These are phyloP conservation scores for Cryptocheilus praepositus DNA, from an alignment of 2,888 invertebrate species.

Conservation along the genomic window DNA sequence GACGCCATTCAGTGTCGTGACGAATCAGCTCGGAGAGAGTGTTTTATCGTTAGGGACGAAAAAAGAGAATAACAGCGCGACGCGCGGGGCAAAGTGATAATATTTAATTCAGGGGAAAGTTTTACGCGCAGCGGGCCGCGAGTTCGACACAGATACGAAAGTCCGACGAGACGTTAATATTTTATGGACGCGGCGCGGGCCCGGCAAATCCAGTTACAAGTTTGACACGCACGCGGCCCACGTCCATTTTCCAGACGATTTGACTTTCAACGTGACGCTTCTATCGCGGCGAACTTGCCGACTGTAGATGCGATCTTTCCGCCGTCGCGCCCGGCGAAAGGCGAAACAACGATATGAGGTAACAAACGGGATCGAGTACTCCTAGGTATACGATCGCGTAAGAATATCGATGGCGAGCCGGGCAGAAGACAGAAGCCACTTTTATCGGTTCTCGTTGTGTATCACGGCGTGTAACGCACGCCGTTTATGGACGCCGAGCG, in stretches of 20 bases:
- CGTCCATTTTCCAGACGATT: constrained; percentile 16
- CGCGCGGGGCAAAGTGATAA: neutral
- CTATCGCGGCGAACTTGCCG: constrained; percentile 6
- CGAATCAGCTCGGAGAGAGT: too few species aligned
- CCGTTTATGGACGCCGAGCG: neutral
- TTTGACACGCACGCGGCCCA: neutral
- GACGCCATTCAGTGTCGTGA: too few species aligned
- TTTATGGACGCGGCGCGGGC: neutral
- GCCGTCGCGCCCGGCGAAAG: too few species aligned
- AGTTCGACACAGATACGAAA: constrained; percentile 2
- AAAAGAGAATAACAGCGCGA: neutral
- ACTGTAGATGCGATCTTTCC: neutral
- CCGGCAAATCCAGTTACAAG: constrained; percentile 5
- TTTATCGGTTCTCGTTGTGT: too few species aligned
- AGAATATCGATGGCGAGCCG: too few species aligned
- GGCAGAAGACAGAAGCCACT: too few species aligned
- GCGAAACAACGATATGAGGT: too few species aligned
- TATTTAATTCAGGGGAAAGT: constrained; percentile 5
- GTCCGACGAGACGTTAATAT: constrained; percentile 1
- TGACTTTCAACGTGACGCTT: constrained; percentile 32
- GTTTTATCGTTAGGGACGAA: too few species aligned
- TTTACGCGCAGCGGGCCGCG: neutral
- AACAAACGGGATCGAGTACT: too few species aligned
- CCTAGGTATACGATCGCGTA: too few species aligned
- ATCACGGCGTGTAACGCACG: neutral